These are phyloP conservation scores for Bufo bufo DNA, from an alignment of 2,113 vertebrate species.

Conservation along the genomic window DNA sequence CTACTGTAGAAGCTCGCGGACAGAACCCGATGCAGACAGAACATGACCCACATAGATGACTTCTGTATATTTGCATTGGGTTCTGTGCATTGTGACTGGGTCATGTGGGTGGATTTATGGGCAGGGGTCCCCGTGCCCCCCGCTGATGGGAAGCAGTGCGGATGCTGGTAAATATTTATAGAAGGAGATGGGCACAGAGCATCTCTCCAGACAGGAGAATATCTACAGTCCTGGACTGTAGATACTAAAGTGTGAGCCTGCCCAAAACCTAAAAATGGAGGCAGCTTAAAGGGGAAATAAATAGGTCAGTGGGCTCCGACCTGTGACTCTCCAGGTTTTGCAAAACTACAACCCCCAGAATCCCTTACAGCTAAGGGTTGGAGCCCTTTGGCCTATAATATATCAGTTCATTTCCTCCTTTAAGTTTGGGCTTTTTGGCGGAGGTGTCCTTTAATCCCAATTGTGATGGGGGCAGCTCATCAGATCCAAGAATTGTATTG, in stretches of 20 bases:
- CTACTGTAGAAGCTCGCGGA: background rate
- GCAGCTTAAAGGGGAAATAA: background rate
- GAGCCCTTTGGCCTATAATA: too few relatives aligned
- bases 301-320: background rate
- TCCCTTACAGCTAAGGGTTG: background rate
- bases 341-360: background rate
- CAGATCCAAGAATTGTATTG: too few relatives aligned
- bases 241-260: too few relatives aligned
- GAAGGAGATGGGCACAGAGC: background rate
- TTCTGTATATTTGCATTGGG: background rate
- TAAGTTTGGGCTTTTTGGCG: too few relatives aligned
- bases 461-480: too few relatives aligned
- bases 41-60: background rate
- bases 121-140: background rate
- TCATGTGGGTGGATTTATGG: background rate
- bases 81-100: background rate
- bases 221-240: background rate
- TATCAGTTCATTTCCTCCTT: too few relatives aligned
- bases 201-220: background rate
- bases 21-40: background rate
- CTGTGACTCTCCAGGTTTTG: background rate
- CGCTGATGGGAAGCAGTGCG: background rate
- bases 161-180: background rate
- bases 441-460: too few relatives aligned
- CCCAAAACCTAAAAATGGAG: too few relatives aligned